Evolutionary conservation across 2,113 vertebrate species (phyloP), one percentile per base, ranked within the genome.

Genomic region (Cinclus mexicanus): DNA sequence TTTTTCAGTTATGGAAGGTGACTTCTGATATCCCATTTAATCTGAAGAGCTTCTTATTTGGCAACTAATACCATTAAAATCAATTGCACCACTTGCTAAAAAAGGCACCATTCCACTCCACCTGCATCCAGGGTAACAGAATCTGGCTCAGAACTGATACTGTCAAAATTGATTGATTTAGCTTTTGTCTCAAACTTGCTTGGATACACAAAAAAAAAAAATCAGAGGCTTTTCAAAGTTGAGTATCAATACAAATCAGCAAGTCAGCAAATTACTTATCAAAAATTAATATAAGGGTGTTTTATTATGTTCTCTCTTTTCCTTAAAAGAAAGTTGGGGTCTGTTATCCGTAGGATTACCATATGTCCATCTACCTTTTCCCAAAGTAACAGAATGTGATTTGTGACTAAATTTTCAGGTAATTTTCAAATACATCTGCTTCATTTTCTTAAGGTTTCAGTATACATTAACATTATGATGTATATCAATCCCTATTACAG

Each of bases 141-240:
- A 91, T 64, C 83, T 92, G 87, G 53, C 93, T 94, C 57, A 91
- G 41, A 92, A 82, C 8, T 52, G 49, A 92, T 71, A 76, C 60
- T 92, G 81, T 87, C 91, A 95, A 69, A 84, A 75, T 6, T 84
- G 77, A 94, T 92, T 82, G 65, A 94, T 92, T 75, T 49, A 72
- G 29, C 46, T 84, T 94, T 84, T 84, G 26, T 84, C 69, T 89
- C 80, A 89, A 71, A 82, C 31, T 31, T 37, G 56, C 44, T 49
- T 55, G 14, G 84, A 86, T 55, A 59, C 9, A 35, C 79, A 29
- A 60, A 59, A 20, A 25, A 41, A 59, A 42, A 24, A 2, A 31
- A 56, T 14, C 37, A n/a, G 19, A 12, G 15, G 5, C 47, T 33
- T 55, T 83, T 83, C 25, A 49, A 76, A 83, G 41, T 12, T 49